A percentile compares a stretch with the other conserved stretches of the same genome.
Conservation (phyloP, 2,113 vertebrate species). For the Bombycilla garrulus region DNA sequence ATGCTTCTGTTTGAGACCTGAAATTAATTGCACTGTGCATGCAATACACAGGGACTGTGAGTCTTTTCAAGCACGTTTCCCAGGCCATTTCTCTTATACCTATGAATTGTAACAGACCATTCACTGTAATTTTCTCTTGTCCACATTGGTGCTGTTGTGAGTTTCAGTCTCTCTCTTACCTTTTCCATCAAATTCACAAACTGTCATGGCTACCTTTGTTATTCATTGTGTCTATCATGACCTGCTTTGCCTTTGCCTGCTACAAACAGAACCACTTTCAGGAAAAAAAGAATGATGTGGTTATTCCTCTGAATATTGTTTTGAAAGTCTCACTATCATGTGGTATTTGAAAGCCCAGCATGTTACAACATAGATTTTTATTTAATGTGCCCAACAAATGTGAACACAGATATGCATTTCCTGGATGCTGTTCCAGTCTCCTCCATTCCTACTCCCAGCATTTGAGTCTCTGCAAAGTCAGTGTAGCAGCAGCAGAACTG, state of each 20-base stretch:
- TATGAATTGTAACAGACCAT: background rate
- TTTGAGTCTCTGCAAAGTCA: background rate
- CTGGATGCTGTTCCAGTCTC: background rate
- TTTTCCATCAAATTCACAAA: background rate
- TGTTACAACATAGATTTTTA: background rate
- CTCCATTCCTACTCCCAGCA: background rate
- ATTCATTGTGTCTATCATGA: background rate
- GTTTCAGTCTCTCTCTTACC: background rate
- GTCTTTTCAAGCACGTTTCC: background rate
- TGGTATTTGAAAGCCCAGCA: background rate
- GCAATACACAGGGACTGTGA: background rate
- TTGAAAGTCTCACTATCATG: background rate
- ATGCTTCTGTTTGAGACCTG: background rate
- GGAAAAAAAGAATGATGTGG: background rate
- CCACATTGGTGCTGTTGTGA: background rate
- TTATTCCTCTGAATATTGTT: background rate
- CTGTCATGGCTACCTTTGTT: background rate
- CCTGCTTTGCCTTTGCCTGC: background rate
- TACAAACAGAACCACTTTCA: background rate
- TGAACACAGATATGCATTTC: background rate
- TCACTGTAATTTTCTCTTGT: background rate
- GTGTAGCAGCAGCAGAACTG: background rate
- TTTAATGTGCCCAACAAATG: background rate
- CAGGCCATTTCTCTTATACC: background rate
- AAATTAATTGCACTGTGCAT: background rate